Evolutionary conservation across 2,113 vertebrate species (phyloP).

Genomic region (Lagopus muta): DNA sequence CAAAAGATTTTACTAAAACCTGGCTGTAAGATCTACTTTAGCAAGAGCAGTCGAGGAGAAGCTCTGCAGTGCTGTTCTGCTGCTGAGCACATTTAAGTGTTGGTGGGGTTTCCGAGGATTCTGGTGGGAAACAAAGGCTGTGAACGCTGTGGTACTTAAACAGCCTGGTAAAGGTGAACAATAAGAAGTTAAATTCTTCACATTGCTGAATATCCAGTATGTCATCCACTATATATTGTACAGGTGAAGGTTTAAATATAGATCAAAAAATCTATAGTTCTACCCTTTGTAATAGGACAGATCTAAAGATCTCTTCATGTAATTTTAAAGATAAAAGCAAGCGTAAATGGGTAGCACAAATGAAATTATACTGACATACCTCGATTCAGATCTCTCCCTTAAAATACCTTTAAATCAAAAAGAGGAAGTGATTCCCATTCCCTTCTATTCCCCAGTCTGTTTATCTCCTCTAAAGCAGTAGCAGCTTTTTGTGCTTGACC

Average conservation of each 20-base stretch:
- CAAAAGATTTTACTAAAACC: background rate
- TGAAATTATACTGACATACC: background rate
- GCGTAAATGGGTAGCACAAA: background rate
- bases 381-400: background rate
- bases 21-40: background rate
- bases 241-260: background rate
- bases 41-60: background rate
- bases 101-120: background rate
- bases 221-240: background rate
- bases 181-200: background rate
- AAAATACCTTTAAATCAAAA: background rate
- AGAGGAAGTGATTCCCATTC: background rate
- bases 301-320: background rate
- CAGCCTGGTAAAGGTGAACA: background rate
- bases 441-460: background rate
- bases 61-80: background rate
- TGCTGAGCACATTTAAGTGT: background rate
- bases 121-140: background rate
- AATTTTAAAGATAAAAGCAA: background rate
- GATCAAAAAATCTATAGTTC: background rate
- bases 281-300: background rate
- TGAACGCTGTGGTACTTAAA: background rate
- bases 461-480: background rate
- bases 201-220: background rate
- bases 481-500: background rate